Conservation (phyloP, 1,140 invertebrate genomes). For the Centruroides vittatus region DNA sequence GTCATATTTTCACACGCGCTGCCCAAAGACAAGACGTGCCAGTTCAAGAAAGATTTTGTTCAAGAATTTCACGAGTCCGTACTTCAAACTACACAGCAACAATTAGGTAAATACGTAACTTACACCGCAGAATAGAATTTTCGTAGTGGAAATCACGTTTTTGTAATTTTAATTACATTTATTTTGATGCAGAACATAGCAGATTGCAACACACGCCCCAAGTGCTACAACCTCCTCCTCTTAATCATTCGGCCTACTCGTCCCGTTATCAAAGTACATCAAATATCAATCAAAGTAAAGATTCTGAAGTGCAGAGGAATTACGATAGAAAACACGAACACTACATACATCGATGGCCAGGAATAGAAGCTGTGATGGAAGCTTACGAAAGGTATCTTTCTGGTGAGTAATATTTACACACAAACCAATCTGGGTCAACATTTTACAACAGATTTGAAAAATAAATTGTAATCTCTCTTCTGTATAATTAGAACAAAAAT, state of each 20-base stretch:
- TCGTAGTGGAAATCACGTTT: not conserved
- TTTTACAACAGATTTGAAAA: no score
- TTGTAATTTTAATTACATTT: not conserved
- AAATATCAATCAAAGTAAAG: not conserved
- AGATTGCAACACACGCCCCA: not conserved
- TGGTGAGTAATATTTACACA: conserved; percentile 20
- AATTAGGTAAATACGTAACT: conserved; percentile 7
- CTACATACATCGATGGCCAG: conserved; percentile 19
- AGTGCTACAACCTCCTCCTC: not conserved
- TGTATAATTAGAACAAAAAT: not conserved
- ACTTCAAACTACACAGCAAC: conserved; percentile 14
- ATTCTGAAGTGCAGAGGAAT: not conserved
- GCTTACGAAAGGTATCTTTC: conserved; percentile 28
- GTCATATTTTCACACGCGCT: no score
- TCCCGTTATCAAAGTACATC: conserved; percentile 1
- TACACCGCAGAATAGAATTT: not conserved
- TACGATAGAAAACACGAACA: not conserved
- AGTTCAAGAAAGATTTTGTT: conserved; percentile 24
- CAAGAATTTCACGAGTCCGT: conserved; percentile 25
- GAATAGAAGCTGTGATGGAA: conserved; percentile 29
- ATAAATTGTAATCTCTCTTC: no score
- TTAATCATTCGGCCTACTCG: not conserved
- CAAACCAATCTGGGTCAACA: no score
- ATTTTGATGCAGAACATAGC: not conserved
- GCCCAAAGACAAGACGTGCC: not conserved